These are phyloP conservation scores for Onychomys arenicola DNA, from an alignment of 2,797 vertebrate species.

Conservation along the genomic window DNA sequence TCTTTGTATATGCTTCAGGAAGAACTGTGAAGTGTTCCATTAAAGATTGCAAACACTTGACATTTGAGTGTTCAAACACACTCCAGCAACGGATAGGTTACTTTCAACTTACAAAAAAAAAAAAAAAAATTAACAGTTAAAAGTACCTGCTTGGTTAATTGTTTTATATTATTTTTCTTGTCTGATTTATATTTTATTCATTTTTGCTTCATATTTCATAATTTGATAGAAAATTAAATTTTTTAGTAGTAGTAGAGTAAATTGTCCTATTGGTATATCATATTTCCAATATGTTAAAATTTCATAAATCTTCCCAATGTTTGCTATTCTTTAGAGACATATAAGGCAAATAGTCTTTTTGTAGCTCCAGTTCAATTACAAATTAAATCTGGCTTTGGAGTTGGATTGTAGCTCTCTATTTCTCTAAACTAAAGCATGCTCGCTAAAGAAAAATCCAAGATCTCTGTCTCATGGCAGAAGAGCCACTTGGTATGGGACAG, in stretches of 20 bases:
- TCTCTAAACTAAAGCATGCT: too few species aligned
- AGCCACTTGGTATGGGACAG: too few species aligned
- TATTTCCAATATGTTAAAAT: too few species aligned
- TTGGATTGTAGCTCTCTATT: too few species aligned
- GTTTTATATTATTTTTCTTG: background rate
- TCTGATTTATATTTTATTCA: background rate
- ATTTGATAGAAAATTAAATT: background rate
- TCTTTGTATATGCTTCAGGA: background rate
- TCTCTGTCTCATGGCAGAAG: too few species aligned
- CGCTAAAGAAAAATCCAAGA: too few species aligned
- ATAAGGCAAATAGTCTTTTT: too few species aligned
- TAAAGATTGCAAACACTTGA: background rate
- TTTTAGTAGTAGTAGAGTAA: background rate
- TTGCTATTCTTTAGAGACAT: too few species aligned
- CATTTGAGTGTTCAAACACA: background rate
- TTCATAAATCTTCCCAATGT: too few species aligned
- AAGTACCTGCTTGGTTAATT: background rate
- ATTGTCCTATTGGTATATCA: background rate
- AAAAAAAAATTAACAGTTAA: background rate
- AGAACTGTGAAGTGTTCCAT: background rate
- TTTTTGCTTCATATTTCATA: background rate
- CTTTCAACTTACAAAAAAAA: background rate
- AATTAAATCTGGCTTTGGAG: too few species aligned
- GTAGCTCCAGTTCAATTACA: background rate
- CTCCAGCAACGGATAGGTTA: background rate